These are phyloP conservation scores for Sceloporus undulatus DNA, from an alignment of 2,113 vertebrate genomes.

Conservation along the genomic window DNA sequence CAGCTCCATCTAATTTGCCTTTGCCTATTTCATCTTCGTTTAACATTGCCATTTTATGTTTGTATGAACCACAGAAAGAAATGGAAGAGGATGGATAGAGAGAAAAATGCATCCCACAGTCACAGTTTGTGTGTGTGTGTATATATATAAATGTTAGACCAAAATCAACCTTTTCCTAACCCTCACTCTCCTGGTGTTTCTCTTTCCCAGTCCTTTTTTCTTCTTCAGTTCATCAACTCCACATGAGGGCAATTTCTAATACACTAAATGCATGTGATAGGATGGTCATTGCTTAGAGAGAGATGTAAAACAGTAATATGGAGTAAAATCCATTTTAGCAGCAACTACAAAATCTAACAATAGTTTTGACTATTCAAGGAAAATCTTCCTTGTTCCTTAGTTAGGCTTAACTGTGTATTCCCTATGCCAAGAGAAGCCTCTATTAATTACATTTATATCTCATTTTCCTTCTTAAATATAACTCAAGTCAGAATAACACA, in stretches of 20 bases:
- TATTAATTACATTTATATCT: neutral
- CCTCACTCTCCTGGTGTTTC: neutral
- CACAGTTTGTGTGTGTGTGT: neutral
- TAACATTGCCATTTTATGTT: slow-evolving; percentile 31
- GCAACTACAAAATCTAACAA: neutral
- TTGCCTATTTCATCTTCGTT: slow-evolving; percentile 50
- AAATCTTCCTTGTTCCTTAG: neutral
- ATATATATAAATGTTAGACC: neutral
- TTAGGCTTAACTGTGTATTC: neutral
- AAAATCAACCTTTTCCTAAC: neutral
- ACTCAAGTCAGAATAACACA: too few species aligned
- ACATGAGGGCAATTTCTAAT: slow-evolving; percentile 14
- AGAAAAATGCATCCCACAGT: fast-evolving
- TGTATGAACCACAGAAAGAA: slow-evolving; percentile 8
- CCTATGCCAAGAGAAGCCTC: neutral
- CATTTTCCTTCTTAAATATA: neutral
- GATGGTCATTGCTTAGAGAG: neutral
- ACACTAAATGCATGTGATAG: neutral
- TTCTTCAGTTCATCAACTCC: neutral
- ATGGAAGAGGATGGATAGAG: neutral
- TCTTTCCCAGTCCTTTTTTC: neutral
- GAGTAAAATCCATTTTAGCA: neutral
- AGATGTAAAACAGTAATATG: neutral
- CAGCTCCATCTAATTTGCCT: slow-evolving; percentile 43
- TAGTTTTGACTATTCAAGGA: neutral